Percentiles rank a stretch among this genome's conserved stretches.
phyloP scores from a whole-genome alignment of 1,140 invertebrate genomes.

The Lethocerus indicus region DNA sequence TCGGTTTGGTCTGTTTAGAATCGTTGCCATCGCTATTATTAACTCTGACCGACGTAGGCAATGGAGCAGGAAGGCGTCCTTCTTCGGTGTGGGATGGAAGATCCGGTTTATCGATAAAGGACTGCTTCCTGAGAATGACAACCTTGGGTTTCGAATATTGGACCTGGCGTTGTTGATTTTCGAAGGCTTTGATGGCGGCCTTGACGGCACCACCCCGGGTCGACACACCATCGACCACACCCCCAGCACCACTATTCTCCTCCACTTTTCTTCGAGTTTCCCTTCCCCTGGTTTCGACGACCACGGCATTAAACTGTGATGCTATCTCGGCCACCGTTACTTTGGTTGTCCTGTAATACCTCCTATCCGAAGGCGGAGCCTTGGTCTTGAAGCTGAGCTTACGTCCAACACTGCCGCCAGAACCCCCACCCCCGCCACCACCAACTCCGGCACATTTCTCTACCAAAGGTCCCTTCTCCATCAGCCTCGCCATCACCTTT shows the following conservation, averaged over 20 bases:
- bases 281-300: conserved; percentile 7
- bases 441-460: too few relatives aligned
- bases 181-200: conserved; percentile 4
- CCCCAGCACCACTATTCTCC: background rate
- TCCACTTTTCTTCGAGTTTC: background rate
- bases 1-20: background rate
- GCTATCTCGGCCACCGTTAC: conserved; percentile 1
- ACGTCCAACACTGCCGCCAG: too few relatives aligned
- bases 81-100: background rate
- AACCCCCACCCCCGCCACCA: too few relatives aligned
- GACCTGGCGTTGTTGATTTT: background rate
- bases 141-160: too few relatives aligned
- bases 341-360: background rate
- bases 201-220: background rate
- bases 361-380: background rate
- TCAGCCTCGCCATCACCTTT: too few relatives aligned
- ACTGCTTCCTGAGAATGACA: conserved; percentile 8
- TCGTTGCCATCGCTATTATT: too few relatives aligned
- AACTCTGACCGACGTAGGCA: too few relatives aligned
- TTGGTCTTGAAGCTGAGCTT: conserved; percentile 3
- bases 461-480: too few relatives aligned
- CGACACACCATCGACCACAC: background rate
- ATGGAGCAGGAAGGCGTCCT: too few relatives aligned
- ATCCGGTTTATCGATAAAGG: too few relatives aligned
- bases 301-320: conserved; percentile 8